Percentiles rank a stretch among this genome's conserved stretches.
Evolutionary conservation across 2,113 vertebrate species (phyloP).

Genomic region (Cisticola juncidis): DNA sequence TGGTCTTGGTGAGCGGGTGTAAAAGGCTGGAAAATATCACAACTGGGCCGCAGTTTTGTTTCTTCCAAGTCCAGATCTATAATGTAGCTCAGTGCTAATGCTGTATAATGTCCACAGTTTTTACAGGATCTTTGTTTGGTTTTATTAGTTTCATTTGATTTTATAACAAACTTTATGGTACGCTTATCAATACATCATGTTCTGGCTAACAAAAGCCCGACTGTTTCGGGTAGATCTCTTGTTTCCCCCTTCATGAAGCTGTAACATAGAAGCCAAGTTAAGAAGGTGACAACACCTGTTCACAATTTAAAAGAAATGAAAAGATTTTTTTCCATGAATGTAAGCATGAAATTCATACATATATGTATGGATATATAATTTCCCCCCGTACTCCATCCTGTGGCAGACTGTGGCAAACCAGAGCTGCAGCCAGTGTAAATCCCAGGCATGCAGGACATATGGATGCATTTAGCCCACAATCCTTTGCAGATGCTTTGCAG

Average conservation of each 20-base stretch:
- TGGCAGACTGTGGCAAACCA: conserved; percentile 45
- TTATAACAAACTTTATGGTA: conserved; percentile 79
- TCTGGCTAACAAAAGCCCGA: conserved; percentile 69
- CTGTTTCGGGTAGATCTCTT: conserved; percentile 39
- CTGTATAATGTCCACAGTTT: conserved; percentile 55
- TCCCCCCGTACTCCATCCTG: conserved; percentile 24
- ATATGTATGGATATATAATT: conserved; percentile 39
- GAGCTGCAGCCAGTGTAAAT: conserved; percentile 47
- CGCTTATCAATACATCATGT: conserved; percentile 68
- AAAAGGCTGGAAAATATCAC: background rate
- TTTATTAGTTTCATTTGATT: conserved; percentile 75
- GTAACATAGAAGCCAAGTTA: conserved; percentile 66
- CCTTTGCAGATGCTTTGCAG: conserved; percentile 62
- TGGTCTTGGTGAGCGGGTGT: background rate
- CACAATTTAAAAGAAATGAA: conserved; percentile 73
- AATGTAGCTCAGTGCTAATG: conserved; percentile 22
- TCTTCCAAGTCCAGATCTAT: background rate
- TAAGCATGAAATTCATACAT: conserved; percentile 64
- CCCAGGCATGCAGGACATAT: conserved; percentile 53
- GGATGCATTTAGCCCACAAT: conserved; percentile 68
- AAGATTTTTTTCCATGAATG: conserved; percentile 50
- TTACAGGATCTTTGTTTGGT: conserved; percentile 53
- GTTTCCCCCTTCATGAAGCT: background rate
- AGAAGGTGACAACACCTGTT: conserved; percentile 73
- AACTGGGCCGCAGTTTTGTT: background rate